These are phyloP conservation scores for Hephaestus fuliginosus DNA, from an alignment of 2,797 vertebrate genomes.

Conservation along the genomic window DNA sequence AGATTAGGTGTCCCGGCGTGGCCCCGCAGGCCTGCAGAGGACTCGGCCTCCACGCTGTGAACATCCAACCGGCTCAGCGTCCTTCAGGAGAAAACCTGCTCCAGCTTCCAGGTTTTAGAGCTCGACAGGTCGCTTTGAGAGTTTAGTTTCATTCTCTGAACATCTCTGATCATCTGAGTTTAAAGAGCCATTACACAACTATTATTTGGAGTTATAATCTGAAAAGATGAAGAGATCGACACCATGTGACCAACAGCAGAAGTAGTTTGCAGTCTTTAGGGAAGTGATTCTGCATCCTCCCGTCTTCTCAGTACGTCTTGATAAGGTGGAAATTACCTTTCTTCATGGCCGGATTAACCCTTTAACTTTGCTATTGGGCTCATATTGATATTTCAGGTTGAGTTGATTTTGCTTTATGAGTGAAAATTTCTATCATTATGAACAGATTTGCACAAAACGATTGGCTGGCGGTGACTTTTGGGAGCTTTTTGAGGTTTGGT, in stretches of 20 bases:
- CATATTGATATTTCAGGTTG: neutral
- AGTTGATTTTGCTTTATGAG: neutral
- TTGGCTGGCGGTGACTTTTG: neutral
- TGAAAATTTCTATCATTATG: neutral
- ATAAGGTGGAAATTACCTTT: neutral
- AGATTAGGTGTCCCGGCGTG: slow-evolving; percentile 80
- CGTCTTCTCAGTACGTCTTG: no score
- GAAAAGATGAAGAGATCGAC: neutral
- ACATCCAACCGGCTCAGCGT: neutral
- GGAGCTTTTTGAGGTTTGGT: neutral
- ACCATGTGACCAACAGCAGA: neutral
- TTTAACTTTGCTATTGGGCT: no score
- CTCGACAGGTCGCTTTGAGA: neutral
- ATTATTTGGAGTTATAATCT: neutral
- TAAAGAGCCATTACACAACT: neutral
- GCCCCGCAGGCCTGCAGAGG: slow-evolving; percentile 40
- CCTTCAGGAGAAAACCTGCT: neutral
- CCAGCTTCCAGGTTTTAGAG: neutral
- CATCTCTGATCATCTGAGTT: neutral
- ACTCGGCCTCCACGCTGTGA: slow-evolving; percentile 10
- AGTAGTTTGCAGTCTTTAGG: neutral
- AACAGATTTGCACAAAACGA: neutral
- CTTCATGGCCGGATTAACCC: neutral
- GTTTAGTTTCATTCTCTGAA: neutral
- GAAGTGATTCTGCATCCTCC: neutral